These are phyloP conservation scores for Pseudomyrmex pallidus DNA, from an alignment of 1,140 invertebrate species.

Conservation along the genomic window DNA sequence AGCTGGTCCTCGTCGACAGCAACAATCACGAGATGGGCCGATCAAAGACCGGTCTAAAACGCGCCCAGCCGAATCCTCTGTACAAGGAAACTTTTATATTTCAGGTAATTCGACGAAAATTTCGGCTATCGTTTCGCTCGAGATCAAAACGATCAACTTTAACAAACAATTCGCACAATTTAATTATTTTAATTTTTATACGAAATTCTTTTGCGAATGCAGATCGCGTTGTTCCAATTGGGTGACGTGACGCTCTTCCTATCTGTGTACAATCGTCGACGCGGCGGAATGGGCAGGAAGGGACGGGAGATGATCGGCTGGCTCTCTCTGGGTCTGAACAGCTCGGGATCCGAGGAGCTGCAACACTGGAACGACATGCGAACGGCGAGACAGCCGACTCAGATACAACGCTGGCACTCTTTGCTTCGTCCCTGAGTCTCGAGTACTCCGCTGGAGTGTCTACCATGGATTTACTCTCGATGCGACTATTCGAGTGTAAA, in stretches of 20 bases:
- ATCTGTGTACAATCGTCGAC: constrained; percentile 95
- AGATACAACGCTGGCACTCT: constrained; percentile 84
- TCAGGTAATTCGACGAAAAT: constrained; percentile 88
- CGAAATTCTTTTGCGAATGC: constrained; percentile 20
- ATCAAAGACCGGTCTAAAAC: constrained; percentile 94
- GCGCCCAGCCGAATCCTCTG: constrained; percentile 97
- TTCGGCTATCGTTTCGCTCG: background rate
- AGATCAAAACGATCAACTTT: too few species aligned
- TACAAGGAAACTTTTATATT: constrained; percentile 99
- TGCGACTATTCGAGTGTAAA: constrained; percentile 19
- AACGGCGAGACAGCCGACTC: constrained; percentile 83
- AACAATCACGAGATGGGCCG: constrained; percentile 96
- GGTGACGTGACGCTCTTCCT: constrained; percentile 98
- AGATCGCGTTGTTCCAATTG: constrained; percentile 97
- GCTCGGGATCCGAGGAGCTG: constrained; percentile 96
- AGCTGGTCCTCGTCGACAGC: constrained; percentile 95
- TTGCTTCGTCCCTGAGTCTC: constrained; percentile 81
- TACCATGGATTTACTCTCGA: constrained; percentile 62
- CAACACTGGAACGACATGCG: constrained; percentile 97
- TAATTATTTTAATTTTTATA: constrained; percentile 1
- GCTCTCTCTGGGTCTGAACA: constrained; percentile 96
- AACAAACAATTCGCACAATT: background rate
- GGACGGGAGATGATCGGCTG: constrained; percentile 95
- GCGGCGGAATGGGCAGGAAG: constrained; percentile 94
- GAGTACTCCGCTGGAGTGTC: background rate